Evolutionary conservation across 1,140 invertebrate genomes (phyloP), one percentile per base, ranked within the genome.

Genomic region (Euglossa dilemma): DNA sequence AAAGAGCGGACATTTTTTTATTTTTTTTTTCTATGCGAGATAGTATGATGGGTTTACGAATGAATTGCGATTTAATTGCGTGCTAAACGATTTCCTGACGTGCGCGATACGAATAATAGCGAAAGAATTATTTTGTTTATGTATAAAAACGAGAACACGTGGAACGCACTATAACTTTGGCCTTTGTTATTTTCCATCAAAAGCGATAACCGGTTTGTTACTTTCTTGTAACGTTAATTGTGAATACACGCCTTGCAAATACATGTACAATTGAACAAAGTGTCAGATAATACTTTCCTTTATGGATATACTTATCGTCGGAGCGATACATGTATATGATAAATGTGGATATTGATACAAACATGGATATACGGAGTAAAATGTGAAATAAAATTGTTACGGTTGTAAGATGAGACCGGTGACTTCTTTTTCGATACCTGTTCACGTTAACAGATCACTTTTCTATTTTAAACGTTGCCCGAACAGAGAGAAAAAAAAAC

Each of bases 331-430:
- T 78, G 73, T 76, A 70, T 57, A 73, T 59, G 74, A 87, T 71
- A 80, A 74, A 59, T 87, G 76, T 72, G 70, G 57, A 61, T 82
- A 57, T 85, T 54, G 81, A 77, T 83, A 52, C 61, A 78, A 59
- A 47, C 36, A 59, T 67, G 78, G 36, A 71, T 63, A 43, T 75
- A 75, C 69, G 80, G 57, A 85, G 57, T 67, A 64, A 83, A 63
- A 80, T 74, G 54, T 77, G n/a, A 59, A 85, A 54, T 59, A 67
- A 52, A 56, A 74, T 57, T 54, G 54, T 86, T 78, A 76, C 84
- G 85, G 54, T 87, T 87, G 85, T 86, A 83, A 86, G 85, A 78
- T 47, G 20, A 82, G 45, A 76, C 28, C 63, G 73, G 52, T 18
- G 43, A 57, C 6, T 28, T 50, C 52, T 28, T 61, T 50, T 73